These are phyloP conservation scores for Samia ricini DNA, from an alignment of 1,140 invertebrate species.

Conservation along the genomic window DNA sequence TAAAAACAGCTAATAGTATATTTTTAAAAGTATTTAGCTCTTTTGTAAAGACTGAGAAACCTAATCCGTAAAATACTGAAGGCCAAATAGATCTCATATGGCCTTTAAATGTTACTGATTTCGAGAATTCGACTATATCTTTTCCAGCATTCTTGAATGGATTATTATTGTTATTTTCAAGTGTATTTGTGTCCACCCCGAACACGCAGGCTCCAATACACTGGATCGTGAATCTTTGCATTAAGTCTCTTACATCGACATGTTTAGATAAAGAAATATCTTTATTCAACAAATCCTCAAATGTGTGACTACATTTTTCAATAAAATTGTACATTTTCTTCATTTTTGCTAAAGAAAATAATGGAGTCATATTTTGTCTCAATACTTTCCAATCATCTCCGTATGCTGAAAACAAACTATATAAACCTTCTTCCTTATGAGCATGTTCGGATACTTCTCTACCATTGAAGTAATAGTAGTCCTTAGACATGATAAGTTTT, in stretches of 20 bases:
- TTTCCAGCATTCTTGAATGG: conserved; percentile 74
- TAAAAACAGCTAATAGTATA: conserved; percentile 38
- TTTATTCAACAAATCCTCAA: conserved; percentile 46
- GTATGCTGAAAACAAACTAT: conserved; percentile 55
- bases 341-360: conserved; percentile 80
- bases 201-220: conserved; percentile 79
- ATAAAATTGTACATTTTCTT: conserved; percentile 78
- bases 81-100: conserved; percentile 39
- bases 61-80: conserved; percentile 33
- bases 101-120: conserved; percentile 16
- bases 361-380: conserved; percentile 78
- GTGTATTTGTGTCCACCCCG: conserved; percentile 77
- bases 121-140: conserved; percentile 34
- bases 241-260: conserved; percentile 62
- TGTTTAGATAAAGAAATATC: conserved; percentile 12
- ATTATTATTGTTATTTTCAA: conserved; percentile 49
- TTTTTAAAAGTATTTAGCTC: conserved; percentile 36
- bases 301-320: conserved; percentile 46
- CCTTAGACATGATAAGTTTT: conserved; percentile 68
- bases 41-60: conserved; percentile 23
- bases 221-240: conserved; percentile 77
- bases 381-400: conserved; percentile 78
- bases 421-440: conserved; percentile 44
- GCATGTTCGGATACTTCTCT: conserved; percentile 69
- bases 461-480: conserved; percentile 75